Percentiles rank a stretch among this genome's conserved stretches.
Evolutionary conservation across 2,888 invertebrate genomes (phyloP).

Genomic region (Phaonia tiefii): DNA sequence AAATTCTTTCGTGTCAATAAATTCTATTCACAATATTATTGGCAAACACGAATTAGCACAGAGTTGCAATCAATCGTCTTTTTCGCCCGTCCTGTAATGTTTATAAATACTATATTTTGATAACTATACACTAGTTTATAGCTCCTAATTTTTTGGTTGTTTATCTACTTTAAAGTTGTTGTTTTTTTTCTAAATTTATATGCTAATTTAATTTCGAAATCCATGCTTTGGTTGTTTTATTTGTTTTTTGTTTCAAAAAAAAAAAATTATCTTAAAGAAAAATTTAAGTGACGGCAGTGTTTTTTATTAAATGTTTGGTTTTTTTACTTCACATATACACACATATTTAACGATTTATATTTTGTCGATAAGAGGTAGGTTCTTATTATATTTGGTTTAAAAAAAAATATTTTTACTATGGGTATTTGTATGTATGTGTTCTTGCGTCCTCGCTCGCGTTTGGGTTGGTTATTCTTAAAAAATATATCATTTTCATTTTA

Average conservation of each 20-base stretch:
- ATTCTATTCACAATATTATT: too few relatives aligned
- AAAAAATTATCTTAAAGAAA: conserved; percentile 18
- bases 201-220: conserved; percentile 39
- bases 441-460: too few relatives aligned
- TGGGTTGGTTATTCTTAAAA: conserved; percentile 44
- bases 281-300: conserved; percentile 63
- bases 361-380: conserved; percentile 64
- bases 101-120: conserved; percentile 23
- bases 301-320: conserved; percentile 43
- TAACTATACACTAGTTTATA: background rate
- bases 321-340: background rate
- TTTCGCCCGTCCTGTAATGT: background rate
- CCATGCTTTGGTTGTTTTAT: conserved; percentile 50
- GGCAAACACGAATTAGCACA: too few relatives aligned
- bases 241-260: background rate
- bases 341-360: background rate
- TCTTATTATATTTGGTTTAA: conserved; percentile 28
- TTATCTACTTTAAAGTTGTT: too few relatives aligned
- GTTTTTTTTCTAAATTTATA: background rate
- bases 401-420: conserved; percentile 36
- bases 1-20: too few relatives aligned
- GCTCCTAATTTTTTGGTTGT: too few relatives aligned
- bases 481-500: conserved; percentile 51
- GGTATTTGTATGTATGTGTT: too few relatives aligned
- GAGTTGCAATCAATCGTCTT: background rate